These are phyloP conservation scores for Choristoneura rosaceana DNA, from an alignment of 2,888 invertebrate genomes.

Conservation along the genomic window DNA sequence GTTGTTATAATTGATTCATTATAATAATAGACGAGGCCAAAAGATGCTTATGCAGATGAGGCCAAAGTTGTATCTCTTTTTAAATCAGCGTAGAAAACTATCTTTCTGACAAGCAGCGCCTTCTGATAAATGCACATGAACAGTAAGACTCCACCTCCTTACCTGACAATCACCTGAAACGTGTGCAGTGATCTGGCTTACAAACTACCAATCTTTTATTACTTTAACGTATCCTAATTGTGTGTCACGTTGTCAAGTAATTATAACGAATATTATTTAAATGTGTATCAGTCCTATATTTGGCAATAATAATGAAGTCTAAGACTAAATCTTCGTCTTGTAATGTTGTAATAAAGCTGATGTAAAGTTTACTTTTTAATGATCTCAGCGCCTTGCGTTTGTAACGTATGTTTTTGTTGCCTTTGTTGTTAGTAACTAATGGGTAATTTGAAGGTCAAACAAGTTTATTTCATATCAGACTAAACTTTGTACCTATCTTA, in stretches of 20 bases:
- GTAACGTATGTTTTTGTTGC: slow-evolving; percentile 43
- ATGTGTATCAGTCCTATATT: slow-evolving; percentile 42
- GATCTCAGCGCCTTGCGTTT: slow-evolving; percentile 62
- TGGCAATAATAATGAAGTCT: slow-evolving; percentile 54
- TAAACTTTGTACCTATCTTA: not conserved
- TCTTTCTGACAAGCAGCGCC: not conserved
- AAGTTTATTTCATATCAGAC: slow-evolving; percentile 1
- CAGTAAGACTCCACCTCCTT: not conserved
- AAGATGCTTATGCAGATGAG: too few relatives aligned
- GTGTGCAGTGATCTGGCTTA: not conserved
- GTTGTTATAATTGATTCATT: too few relatives aligned
- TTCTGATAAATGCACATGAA: too few relatives aligned
- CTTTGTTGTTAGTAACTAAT: slow-evolving; percentile 12
- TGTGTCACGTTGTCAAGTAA: not conserved
- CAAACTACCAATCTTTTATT: not conserved
- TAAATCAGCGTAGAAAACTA: not conserved
- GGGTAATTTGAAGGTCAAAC: slow-evolving; percentile 10
- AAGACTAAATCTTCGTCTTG: slow-evolving; percentile 51
- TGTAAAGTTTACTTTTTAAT: slow-evolving; percentile 51
- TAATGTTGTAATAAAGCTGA: slow-evolving; percentile 52
- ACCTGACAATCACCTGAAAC: not conserved
- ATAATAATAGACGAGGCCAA: not conserved
- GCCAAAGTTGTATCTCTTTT: not conserved
- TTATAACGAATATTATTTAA: not conserved
- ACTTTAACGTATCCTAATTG: not conserved